Evolutionary conservation across 1,140 invertebrate genomes (phyloP).

Genomic region (Hyphantria cunea): DNA sequence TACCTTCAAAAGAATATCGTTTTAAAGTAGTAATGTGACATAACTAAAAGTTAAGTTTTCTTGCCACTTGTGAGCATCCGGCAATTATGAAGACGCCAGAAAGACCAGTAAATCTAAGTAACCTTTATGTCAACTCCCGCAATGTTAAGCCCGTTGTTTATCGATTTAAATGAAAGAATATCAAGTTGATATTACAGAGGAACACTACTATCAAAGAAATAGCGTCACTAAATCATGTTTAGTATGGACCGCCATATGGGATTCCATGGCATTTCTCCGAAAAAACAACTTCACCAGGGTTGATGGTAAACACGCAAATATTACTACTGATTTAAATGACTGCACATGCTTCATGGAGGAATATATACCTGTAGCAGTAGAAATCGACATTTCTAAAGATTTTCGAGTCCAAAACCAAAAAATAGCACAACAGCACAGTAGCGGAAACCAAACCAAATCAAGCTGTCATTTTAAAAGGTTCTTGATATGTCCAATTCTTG

Average conservation of each 20-base stretch:
- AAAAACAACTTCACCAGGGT: slow-evolving; percentile 71
- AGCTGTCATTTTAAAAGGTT: slow-evolving; percentile 80
- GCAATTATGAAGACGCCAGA: slow-evolving; percentile 61
- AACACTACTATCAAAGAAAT: slow-evolving; percentile 56
- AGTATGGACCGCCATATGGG: slow-evolving; percentile 80
- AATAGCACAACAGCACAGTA: slow-evolving; percentile 80
- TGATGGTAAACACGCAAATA: slow-evolving; percentile 51
- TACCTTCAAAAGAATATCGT: not conserved
- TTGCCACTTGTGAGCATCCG: slow-evolving; percentile 41
- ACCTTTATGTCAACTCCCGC: slow-evolving; percentile 56
- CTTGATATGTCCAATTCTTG: slow-evolving; percentile 47
- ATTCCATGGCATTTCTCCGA: slow-evolving; percentile 79
- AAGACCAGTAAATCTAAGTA: slow-evolving; percentile 63
- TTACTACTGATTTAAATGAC: slow-evolving; percentile 39
- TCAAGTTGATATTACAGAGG: slow-evolving; percentile 39
- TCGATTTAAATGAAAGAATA: slow-evolving; percentile 27
- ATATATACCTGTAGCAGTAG: slow-evolving; percentile 74
- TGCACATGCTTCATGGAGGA: slow-evolving; percentile 35
- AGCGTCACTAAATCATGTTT: slow-evolving; percentile 79
- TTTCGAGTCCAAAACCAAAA: slow-evolving; percentile 70
- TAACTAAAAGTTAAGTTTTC: slow-evolving; percentile 24
- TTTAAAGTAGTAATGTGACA: slow-evolving; percentile 11
- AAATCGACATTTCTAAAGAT: slow-evolving; percentile 74
- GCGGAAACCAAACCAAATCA: slow-evolving; percentile 81
- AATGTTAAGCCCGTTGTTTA: slow-evolving; percentile 45